Evolutionary conservation across 1,140 invertebrate species (phyloP), one percentile per base, ranked within the genome.

Genomic region (Wiebesia pumilae): DNA sequence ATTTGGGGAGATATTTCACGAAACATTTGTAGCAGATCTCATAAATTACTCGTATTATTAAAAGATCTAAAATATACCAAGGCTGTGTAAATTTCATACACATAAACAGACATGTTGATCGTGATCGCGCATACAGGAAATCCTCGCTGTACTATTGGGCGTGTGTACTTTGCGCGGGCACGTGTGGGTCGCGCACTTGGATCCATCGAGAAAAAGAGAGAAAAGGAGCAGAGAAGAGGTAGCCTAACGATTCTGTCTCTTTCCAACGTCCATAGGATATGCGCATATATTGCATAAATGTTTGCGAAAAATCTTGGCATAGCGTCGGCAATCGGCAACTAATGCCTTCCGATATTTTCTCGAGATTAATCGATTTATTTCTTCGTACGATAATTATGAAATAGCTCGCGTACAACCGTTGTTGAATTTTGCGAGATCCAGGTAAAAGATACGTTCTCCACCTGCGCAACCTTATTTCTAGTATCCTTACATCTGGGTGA

Each of bases 281-380:
- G 19, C 30, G 73, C 83, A 78, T 78, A 62, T 54, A 40, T 80
- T 80, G 77, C 62, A 21, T 71, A 79, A 85, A 85, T 54, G 40
- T 85, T 67, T 40, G 24, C 16, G 21, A 12, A 75, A 83, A 51
- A 27, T 27, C 4, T n/a, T 9, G 12, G 21, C 40, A 62, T 27
- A 3, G 14, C 79, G 30, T 16, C 14, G 47, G 62, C 79, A 65
- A 81, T 81, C 79, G 35, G 69, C 33, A 81, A 65, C 33, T 65
- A 69, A 67, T 3, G 27, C 0, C 33, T 51, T 33, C 54, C 58
- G 83, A 84, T 78, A 62, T 43, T 47, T 30, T 35, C 33, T 3
- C 33, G n/a, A 75, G 75, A 84, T 78, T 79, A 79, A 84, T 79
- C 75, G 73, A 84, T 84, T 84, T 77, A 77, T 84, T 65, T 40